phyloP scores from a whole-genome alignment of 2,888 invertebrate genomes.

The Lasioglossum pauxillum region DNA sequence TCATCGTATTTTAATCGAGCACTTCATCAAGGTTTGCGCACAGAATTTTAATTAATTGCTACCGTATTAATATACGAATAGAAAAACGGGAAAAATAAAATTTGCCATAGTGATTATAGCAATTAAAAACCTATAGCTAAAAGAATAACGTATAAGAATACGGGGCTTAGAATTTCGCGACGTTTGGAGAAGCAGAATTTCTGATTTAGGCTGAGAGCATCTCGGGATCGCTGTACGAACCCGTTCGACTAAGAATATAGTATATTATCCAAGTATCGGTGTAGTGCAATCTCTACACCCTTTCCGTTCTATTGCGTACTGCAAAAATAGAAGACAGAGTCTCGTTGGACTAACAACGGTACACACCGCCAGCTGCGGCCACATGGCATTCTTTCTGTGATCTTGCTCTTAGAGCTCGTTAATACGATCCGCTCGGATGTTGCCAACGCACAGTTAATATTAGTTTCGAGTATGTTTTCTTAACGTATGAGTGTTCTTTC shows the following conservation, averaged over 20 bases:
- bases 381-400: conserved; percentile 82
- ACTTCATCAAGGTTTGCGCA: not conserved
- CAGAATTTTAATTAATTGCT: not conserved
- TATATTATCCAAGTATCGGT: conserved; percentile 48
- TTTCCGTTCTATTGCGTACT: conserved; percentile 58
- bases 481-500: conserved; percentile 76
- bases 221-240: conserved; percentile 25
- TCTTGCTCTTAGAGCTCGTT: conserved; percentile 83
- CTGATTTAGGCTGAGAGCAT: not conserved
- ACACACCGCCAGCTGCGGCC: conserved; percentile 80
- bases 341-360: conserved; percentile 71
- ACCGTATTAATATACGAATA: not conserved
- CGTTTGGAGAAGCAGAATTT: not conserved
- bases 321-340: conserved; percentile 70
- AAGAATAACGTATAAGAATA: too few relatives aligned
- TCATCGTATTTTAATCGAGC: not conserved
- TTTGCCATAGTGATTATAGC: too few relatives aligned
- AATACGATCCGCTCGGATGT: conserved; percentile 82
- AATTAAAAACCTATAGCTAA: too few relatives aligned
- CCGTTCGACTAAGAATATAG: conserved; percentile 58
- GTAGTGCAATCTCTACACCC: conserved; percentile 51
- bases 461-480: conserved; percentile 83
- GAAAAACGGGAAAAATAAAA: not conserved
- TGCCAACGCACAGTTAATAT: conserved; percentile 84
- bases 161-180: not conserved